These are phyloP conservation scores for Pseudopodoces humilis DNA, from an alignment of 2,113 vertebrate genomes.

Conservation along the genomic window DNA sequence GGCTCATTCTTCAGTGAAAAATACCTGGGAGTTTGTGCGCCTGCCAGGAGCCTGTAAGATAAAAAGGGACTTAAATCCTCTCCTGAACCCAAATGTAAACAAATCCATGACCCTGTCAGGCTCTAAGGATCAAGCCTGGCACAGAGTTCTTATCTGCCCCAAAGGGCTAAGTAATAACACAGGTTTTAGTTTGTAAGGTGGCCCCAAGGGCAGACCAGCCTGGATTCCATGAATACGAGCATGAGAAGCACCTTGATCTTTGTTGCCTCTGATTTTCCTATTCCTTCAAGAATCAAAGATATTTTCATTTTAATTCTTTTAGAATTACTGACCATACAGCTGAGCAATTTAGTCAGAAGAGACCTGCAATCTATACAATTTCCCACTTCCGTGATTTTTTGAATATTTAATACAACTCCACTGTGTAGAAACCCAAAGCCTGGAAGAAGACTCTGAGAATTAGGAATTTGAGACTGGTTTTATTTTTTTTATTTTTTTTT, in stretches of 20 bases:
- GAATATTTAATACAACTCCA: not conserved
- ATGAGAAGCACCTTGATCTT: not conserved
- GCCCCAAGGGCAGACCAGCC: not conserved
- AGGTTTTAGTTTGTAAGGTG: not conserved
- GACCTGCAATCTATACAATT: not conserved
- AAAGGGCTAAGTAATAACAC: not conserved
- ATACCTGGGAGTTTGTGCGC: not conserved
- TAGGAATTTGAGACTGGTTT: not conserved
- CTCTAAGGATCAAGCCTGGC: not conserved
- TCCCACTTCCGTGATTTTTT: not conserved
- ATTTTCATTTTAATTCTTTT: not conserved
- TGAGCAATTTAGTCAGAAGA: not conserved
- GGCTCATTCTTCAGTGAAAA: not conserved
- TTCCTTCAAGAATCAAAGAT: not conserved
- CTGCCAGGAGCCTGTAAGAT: not conserved
- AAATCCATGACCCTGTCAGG: not conserved
- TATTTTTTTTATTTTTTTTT: not conserved
- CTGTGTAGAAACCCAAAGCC: not conserved
- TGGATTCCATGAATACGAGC: accelerated
- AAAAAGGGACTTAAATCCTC: slow-evolving; percentile 20
- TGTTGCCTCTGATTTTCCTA: not conserved
- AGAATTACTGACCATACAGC: not conserved
- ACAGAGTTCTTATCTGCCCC: slow-evolving; percentile 4
- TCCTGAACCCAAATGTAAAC: slow-evolving; percentile 18
- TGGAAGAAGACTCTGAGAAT: not conserved